A percentile compares a stretch with the other conserved stretches of the same genome.
These are phyloP conservation scores for Gouania willdenowi DNA, from an alignment of 2,797 vertebrate genomes.

Conservation along the genomic window DNA sequence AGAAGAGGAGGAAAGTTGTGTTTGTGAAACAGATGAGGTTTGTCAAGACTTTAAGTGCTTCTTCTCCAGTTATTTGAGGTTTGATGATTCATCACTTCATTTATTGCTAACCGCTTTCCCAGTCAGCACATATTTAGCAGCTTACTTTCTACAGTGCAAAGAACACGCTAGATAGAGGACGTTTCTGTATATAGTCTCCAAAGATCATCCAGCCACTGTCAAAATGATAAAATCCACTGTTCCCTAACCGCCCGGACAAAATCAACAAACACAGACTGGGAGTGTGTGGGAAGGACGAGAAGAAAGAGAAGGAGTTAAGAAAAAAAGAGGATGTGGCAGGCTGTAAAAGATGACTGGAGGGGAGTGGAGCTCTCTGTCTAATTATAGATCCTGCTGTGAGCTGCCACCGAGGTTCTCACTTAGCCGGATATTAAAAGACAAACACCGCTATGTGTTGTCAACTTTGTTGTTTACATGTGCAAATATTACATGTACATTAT, in stretches of 20 bases:
- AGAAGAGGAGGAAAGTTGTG: no score
- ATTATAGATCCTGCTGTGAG: conserved; percentile 74
- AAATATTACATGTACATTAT: background rate
- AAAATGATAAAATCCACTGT: conserved; percentile 38
- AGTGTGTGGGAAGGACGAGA: conserved; percentile 30
- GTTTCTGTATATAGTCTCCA: background rate
- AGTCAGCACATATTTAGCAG: no score
- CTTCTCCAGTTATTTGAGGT: no score
- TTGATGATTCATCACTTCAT: no score
- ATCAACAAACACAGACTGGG: conserved; percentile 8
- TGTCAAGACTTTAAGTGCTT: background rate
- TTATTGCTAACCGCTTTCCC: background rate
- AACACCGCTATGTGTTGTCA: conserved; percentile 42
- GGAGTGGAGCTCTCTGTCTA: conserved; percentile 66
- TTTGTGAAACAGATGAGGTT: background rate
- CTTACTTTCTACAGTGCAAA: background rate
- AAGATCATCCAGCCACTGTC: background rate
- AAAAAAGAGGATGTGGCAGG: conserved; percentile 72
- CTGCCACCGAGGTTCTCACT: conserved; percentile 57
- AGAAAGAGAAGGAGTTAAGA: conserved; percentile 55
- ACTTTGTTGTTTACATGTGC: conserved; percentile 13
- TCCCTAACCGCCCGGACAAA: conserved; percentile 13
- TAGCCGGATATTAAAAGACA: conserved; percentile 50
- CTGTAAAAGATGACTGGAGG: conserved; percentile 69
- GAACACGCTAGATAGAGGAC: background rate